A percentile compares a stretch with the other conserved stretches of the same genome.
Conservation (phyloP, 2,888 invertebrate species). For the Icerya purchasi region DNA sequence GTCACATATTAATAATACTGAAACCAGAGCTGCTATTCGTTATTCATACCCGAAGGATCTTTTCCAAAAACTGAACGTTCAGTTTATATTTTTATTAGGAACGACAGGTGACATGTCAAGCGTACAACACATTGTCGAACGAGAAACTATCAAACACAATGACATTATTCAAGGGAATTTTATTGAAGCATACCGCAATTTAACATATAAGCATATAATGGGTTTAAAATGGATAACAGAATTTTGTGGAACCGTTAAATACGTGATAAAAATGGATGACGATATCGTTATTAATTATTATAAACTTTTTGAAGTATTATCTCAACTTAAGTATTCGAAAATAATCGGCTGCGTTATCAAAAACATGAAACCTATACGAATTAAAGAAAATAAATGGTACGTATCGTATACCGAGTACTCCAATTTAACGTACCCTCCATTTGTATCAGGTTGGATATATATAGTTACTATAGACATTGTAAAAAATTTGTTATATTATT, state of each 20-base stretch:
- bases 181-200: constrained; percentile 49
- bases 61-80: constrained; percentile 34
- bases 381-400: constrained; percentile 55
- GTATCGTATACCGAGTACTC: constrained; percentile 44
- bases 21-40: constrained; percentile 45
- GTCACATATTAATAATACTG: constrained; percentile 51
- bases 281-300: constrained; percentile 52
- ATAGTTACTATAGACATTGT: constrained; percentile 45
- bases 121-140: constrained; percentile 33
- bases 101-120: constrained; percentile 23
- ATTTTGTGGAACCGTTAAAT: constrained; percentile 37
- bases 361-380: constrained; percentile 40
- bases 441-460: constrained; percentile 69
- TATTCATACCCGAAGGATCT: constrained; percentile 37
- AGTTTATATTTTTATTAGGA: constrained; percentile 48
- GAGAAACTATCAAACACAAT: constrained; percentile 39
- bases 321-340: constrained; percentile 19
- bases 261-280: constrained; percentile 60
- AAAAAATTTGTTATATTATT: constrained; percentile 32
- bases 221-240: constrained; percentile 49
- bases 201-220: constrained; percentile 67
- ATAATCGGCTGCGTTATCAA: constrained; percentile 45
- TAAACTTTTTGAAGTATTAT: constrained; percentile 29
- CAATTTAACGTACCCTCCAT: constrained; percentile 40
- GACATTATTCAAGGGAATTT: constrained; percentile 60